Evolutionary conservation across 2,797 vertebrate species (phyloP), one percentile per base, ranked within the genome.

Genomic region (Pipistrellus pipistrellus): DNA sequence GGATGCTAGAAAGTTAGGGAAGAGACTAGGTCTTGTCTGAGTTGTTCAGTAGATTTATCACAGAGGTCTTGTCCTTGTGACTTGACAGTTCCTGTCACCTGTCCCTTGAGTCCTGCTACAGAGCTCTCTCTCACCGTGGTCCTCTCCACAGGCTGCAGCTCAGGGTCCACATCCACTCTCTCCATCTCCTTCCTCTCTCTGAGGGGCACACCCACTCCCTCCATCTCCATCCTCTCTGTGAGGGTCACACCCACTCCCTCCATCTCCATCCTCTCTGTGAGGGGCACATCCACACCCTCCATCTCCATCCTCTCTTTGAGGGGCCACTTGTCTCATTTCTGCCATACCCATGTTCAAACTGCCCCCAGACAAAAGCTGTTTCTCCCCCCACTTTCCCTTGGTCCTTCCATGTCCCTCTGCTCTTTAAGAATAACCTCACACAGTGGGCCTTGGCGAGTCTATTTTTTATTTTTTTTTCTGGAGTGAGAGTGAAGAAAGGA

Each of bases 321-420:
- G 57, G 57, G 57, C 57, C 25, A 5, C 0, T 57, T 64, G 14
- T 20, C n/a, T 30, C 27, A 12, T 10, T 17, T n/a, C 41, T 8
- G 0, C 13, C 12, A 55, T n/a, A 15, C 11, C n/a, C 10, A 25
- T 25, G 15, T 25, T 66, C 48, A 71, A 44, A 20, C 25, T 59
- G 6, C 20, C 6, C 1, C 4, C 4, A 2, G 14, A 6, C 6
- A 1, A 21, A 21, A 69, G 55, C 6, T 30, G 8, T 3, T 38
- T 17, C 17, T 11, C 1, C 9, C 8, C 30, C 30, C 7, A 4
- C 2, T 6, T 35, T 76, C 2, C 0, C 1, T 9, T 4, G 17
- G 18, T 30, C 35, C 35, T 3, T 75, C 15, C 9, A 0, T 0
- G 2, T 3, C 1, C 1, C 0, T 21, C 2, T 20, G 41, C 4